These are phyloP conservation scores for Himantopus leucocephalus DNA, from an alignment of 2,113 vertebrate genomes.

Conservation along the genomic window DNA sequence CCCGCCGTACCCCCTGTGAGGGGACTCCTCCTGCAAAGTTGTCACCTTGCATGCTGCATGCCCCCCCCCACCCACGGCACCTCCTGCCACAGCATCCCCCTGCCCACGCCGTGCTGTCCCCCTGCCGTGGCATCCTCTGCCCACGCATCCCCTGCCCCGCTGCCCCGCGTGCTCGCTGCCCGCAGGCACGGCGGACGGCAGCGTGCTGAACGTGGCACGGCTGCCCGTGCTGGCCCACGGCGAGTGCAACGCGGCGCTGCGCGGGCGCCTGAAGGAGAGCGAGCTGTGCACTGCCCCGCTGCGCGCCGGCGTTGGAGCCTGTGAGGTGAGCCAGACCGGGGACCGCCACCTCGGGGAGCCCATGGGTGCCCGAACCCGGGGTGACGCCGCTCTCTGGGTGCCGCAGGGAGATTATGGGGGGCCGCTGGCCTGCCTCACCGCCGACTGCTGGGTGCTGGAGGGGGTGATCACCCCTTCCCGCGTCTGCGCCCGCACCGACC, in stretches of 20 bases:
- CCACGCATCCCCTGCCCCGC: accelerated
- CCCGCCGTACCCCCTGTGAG: too few relatives aligned
- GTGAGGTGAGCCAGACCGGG: conserved; percentile 79
- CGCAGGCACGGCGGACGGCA: conserved; percentile 79
- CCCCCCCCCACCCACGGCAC: neutral
- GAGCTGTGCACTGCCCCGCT: conserved; percentile 91
- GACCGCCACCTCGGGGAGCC: accelerated
- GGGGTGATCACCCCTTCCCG: conserved; percentile 93
- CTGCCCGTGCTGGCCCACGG: conserved; percentile 83
- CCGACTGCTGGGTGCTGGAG: conserved; percentile 95
- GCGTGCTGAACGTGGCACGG: conserved; percentile 83
- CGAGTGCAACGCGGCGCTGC: conserved; percentile 83
- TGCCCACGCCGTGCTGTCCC: too few relatives aligned
- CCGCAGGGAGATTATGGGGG: conserved; percentile 92
- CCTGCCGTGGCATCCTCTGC: neutral
- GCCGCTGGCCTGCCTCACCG: conserved; percentile 89
- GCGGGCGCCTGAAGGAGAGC: conserved; percentile 82
- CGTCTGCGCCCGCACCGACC: conserved; percentile 85
- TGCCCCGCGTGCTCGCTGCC: accelerated
- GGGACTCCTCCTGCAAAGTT: neutral
- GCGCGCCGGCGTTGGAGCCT: conserved; percentile 82
- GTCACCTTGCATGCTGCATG: neutral
- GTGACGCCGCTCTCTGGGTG: neutral
- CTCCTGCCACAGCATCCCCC: neutral
- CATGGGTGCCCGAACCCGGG: accelerated